phyloP scores from a whole-genome alignment of 2,113 vertebrate species.

The Forbesichthys agassizii region DNA sequence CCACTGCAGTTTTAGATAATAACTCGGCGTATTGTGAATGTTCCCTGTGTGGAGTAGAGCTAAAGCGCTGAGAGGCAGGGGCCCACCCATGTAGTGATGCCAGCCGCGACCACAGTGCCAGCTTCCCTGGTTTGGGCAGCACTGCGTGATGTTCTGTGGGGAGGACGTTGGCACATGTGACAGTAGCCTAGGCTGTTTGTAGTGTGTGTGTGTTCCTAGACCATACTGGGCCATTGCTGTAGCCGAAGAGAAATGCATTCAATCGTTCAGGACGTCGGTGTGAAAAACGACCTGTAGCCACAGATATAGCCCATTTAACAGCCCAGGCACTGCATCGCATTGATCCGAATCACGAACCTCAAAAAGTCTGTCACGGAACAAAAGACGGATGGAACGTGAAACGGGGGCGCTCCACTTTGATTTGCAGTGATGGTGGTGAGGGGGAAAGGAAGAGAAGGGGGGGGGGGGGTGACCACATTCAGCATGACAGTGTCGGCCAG shows the following conservation, averaged over 20 bases:
- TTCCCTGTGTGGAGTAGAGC: no score
- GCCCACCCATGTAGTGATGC: neutral
- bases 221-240: no score
- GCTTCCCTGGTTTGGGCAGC: neutral
- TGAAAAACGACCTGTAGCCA: neutral
- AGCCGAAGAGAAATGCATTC: no score
- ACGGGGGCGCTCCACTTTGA: neutral
- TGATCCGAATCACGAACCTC: neutral
- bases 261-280: no score
- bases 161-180: no score
- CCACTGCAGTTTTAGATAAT: constrained; percentile 21
- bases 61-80: neutral
- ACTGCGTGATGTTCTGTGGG: no score
- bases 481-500: constrained; percentile 46
- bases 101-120: neutral
- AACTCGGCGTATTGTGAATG: neutral
- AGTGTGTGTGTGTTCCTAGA: no score
- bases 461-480: constrained; percentile 40
- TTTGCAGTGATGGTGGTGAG: constrained; percentile 1
- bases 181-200: no score
- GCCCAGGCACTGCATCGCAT: neutral
- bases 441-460: no score
- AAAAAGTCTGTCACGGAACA: neutral
- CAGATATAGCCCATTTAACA: neutral
- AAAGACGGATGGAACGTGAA: constrained; percentile 8